Percentiles rank a stretch among this genome's conserved stretches.
Evolutionary conservation across 1,140 invertebrate species (phyloP).

Genomic region (Acyrthosiphon pisum): DNA sequence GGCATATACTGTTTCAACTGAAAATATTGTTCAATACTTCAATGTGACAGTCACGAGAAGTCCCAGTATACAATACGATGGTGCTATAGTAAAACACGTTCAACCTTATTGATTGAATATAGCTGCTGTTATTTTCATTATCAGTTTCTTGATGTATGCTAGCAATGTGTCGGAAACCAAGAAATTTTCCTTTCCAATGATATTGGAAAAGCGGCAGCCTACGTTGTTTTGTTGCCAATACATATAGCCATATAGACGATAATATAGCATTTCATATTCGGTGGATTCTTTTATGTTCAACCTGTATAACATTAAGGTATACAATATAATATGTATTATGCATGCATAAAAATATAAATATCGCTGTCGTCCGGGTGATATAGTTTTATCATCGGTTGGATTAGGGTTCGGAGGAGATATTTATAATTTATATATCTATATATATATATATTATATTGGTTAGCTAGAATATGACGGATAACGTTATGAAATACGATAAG

Average conservation of each 20-base stretch:
- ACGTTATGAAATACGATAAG: background rate
- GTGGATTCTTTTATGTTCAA: background rate
- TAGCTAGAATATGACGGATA: background rate
- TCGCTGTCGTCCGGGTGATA: background rate
- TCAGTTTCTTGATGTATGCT: background rate
- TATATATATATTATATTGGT: background rate
- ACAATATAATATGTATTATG: background rate
- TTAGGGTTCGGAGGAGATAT: background rate
- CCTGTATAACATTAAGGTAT: background rate
- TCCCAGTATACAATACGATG: background rate
- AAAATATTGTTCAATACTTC: background rate
- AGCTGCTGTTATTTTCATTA: background rate
- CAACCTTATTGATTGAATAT: background rate
- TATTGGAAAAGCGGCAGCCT: background rate
- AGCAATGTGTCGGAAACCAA: background rate
- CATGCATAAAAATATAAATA: background rate
- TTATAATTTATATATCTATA: background rate
- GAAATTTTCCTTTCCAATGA: background rate
- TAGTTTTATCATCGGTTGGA: background rate
- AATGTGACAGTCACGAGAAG: background rate
- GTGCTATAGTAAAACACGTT: background rate
- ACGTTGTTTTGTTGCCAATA: background rate
- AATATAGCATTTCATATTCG: background rate
- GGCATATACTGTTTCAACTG: background rate
- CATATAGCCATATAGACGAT: too few relatives aligned